These are phyloP conservation scores for Anoncus sp. DNA, from an alignment of 2,888 invertebrate species.

Conservation along the genomic window DNA sequence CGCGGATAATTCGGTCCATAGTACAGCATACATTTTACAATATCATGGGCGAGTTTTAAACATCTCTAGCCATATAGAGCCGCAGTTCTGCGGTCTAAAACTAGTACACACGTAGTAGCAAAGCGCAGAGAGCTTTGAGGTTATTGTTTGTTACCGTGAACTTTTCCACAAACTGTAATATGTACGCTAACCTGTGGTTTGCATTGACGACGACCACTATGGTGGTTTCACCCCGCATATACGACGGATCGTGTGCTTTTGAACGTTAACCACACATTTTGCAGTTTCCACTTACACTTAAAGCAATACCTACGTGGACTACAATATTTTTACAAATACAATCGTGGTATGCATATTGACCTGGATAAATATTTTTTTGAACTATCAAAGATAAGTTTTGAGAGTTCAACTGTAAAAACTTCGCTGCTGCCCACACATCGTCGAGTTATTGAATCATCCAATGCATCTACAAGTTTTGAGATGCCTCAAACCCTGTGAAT, in stretches of 20 bases:
- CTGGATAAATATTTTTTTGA: background rate
- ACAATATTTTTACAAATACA: slow-evolving; percentile 11
- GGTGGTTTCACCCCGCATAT: slow-evolving; percentile 36
- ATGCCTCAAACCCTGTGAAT: too few species aligned
- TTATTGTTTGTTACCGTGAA: slow-evolving; percentile 37
- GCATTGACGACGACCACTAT: slow-evolving; percentile 38
- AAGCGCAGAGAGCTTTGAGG: slow-evolving; percentile 41
- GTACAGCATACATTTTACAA: slow-evolving; percentile 25
- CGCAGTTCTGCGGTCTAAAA: slow-evolving; percentile 61
- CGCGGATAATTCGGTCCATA: slow-evolving; percentile 23
- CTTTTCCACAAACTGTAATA: slow-evolving; percentile 42
- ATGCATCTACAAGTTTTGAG: too few species aligned
- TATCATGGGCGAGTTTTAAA: slow-evolving; percentile 36
- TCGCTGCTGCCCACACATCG: too few species aligned
- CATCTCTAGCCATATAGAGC: slow-evolving; percentile 54
- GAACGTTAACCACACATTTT: slow-evolving; percentile 32
- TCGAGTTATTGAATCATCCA: too few species aligned
- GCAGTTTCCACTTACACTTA: background rate
- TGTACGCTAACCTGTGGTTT: slow-evolving; percentile 52
- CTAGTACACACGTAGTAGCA: slow-evolving; percentile 51
- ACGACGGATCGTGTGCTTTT: slow-evolving; percentile 36
- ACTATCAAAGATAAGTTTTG: background rate
- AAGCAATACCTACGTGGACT: slow-evolving; percentile 9
- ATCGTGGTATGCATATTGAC: background rate
- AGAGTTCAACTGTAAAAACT: background rate